Conservation (phyloP, 2,113 vertebrate species). For the Ctenodactylus gundi region DNA sequence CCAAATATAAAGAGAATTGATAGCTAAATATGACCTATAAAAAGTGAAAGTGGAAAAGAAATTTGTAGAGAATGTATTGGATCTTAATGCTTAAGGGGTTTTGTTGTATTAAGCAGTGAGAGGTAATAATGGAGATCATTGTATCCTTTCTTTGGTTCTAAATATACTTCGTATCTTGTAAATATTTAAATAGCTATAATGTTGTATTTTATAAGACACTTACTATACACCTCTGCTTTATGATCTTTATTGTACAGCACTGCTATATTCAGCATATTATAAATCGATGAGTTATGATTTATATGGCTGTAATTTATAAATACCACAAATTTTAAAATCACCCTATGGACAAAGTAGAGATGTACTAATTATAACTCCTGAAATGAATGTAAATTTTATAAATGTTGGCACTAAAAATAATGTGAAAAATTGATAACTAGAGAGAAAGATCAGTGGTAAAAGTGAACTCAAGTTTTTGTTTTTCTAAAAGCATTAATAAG, state of each 20-base stretch:
- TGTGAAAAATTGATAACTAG: background rate
- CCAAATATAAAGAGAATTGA: background rate
- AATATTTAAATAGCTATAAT: background rate
- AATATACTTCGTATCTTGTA: background rate
- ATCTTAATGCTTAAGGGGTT: background rate
- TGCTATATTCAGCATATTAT: background rate
- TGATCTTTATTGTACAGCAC: background rate
- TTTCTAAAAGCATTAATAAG: background rate
- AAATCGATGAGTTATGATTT: background rate
- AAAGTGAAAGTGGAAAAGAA: background rate
- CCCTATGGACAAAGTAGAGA: background rate
- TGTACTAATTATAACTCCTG: conserved; percentile 13
- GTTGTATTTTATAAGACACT: background rate
- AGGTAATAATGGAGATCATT: background rate
- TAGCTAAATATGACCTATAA: background rate
- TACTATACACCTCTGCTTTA: background rate
- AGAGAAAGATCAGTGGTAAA: background rate
- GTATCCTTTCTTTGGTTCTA: background rate
- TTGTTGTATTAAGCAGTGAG: background rate
- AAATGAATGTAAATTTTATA: conserved; percentile 16
- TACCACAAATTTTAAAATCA: background rate
- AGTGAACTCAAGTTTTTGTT: background rate
- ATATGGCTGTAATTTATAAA: background rate
- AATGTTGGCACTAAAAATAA: conserved; percentile 22
- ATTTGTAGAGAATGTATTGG: background rate